Evolutionary conservation across 2,888 invertebrate genomes (phyloP).

Genomic region (Galeruca laticollis): DNA sequence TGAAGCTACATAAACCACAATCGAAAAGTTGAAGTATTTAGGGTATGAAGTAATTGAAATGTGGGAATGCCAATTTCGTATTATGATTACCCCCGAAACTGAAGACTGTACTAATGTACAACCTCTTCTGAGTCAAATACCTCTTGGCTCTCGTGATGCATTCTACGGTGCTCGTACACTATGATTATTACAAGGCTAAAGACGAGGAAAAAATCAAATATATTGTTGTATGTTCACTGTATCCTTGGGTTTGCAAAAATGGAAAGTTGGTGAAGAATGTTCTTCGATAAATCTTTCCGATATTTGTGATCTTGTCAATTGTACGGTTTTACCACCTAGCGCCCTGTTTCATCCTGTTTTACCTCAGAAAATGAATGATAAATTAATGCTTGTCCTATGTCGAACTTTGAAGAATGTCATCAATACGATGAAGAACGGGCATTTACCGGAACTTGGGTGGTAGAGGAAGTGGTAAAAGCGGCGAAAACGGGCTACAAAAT

Average conservation of each 20-base stretch:
- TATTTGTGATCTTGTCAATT: conserved; percentile 44
- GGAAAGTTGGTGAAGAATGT: conserved; percentile 44
- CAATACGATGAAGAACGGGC: conserved; percentile 48
- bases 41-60: conserved; percentile 26
- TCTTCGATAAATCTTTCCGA: conserved; percentile 33
- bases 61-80: conserved; percentile 28
- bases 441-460: conserved; percentile 35
- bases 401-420: conserved; percentile 51
- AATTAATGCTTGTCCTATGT: conserved; percentile 60
- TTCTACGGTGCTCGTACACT: conserved; percentile 44
- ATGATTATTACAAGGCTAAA: conserved; percentile 24
- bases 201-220: conserved; percentile 49
- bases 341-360: conserved; percentile 48
- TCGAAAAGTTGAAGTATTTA: background rate
- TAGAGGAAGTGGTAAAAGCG: too few relatives aligned
- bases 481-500: too few relatives aligned
- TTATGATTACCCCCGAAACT: background rate
- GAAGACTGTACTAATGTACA: background rate
- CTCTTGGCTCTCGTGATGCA: conserved; percentile 42
- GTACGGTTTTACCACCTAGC: conserved; percentile 45
- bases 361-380: conserved; percentile 42
- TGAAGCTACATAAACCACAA: conserved; percentile 28
- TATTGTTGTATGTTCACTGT: conserved; percentile 49
- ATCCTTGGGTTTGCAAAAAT: conserved; percentile 52
- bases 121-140: conserved; percentile 26